phyloP scores from a whole-genome alignment of 2,888 invertebrate genomes.

The Lasioglossum pauxillum region DNA sequence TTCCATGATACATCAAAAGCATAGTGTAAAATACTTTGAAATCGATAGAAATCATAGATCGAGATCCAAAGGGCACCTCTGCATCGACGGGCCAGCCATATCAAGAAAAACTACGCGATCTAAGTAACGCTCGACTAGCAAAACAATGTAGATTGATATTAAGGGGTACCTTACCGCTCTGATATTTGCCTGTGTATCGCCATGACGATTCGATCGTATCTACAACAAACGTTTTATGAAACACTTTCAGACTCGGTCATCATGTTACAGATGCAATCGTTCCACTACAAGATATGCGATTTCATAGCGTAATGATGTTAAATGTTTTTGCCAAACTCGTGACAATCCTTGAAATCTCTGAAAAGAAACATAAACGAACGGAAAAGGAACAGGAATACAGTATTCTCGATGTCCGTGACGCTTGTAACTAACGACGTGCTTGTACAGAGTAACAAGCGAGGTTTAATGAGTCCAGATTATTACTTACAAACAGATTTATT shows the following conservation, averaged over 20 bases:
- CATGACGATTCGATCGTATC: constrained; percentile 59
- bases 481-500: background rate
- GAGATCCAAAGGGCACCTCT: background rate
- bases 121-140: constrained; percentile 17
- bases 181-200: constrained; percentile 61
- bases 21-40: background rate
- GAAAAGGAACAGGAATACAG: background rate
- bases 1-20: background rate
- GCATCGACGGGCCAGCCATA: background rate
- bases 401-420: background rate
- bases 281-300: constrained; percentile 29
- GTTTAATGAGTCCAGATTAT: background rate
- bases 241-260: constrained; percentile 46
- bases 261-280: constrained; percentile 17
- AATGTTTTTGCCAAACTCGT: constrained; percentile 22
- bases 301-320: background rate
- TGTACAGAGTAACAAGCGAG: background rate
- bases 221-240: constrained; percentile 66
- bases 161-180: constrained; percentile 61
- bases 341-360: constrained; percentile 17
- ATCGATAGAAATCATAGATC: background rate
- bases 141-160: constrained; percentile 53
- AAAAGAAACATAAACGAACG: background rate
- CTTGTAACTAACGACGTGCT: background rate
- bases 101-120: background rate